These are phyloP conservation scores for Chascanopsetta lugubris DNA, from an alignment of 2,113 vertebrate species.

Conservation along the genomic window DNA sequence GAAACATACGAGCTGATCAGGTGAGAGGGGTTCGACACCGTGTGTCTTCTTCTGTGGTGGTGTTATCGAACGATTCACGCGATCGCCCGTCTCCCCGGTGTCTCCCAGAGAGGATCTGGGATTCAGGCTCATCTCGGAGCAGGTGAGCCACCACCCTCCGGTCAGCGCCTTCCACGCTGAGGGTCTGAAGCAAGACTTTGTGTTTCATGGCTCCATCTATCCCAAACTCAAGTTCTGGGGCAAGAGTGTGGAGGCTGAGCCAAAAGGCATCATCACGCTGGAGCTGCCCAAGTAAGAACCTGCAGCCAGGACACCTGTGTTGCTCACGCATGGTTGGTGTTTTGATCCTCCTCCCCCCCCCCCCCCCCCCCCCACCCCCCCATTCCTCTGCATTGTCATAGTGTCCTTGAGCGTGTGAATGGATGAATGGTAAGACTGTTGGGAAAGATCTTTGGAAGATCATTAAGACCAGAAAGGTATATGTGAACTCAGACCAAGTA, in stretches of 20 bases:
- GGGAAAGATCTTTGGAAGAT: no score
- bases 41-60: not conserved
- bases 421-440: no score
- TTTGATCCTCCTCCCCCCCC: no score
- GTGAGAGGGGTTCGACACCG: conserved; percentile 69
- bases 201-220: conserved; percentile 98
- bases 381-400: no score
- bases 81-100: not conserved
- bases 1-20: conserved; percentile 96
- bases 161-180: conserved; percentile 97
- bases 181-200: conserved; percentile 92
- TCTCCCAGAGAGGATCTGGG: conserved; percentile 91
- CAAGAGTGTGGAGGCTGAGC: conserved; percentile 97
- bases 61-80: not conserved
- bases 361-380: no score
- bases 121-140: conserved; percentile 95
- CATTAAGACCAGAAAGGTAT: no score
- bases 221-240: conserved; percentile 99
- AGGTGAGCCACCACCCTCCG: conserved; percentile 98
- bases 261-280: conserved; percentile 95
- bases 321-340: no score
- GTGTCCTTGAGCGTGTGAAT: no score
- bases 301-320: not conserved
- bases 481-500: no score
- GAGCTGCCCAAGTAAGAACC: conserved; percentile 92